Base-by-base conservation (phyloP, 2,888 invertebrate species). In the Apodemia zela region DNA sequence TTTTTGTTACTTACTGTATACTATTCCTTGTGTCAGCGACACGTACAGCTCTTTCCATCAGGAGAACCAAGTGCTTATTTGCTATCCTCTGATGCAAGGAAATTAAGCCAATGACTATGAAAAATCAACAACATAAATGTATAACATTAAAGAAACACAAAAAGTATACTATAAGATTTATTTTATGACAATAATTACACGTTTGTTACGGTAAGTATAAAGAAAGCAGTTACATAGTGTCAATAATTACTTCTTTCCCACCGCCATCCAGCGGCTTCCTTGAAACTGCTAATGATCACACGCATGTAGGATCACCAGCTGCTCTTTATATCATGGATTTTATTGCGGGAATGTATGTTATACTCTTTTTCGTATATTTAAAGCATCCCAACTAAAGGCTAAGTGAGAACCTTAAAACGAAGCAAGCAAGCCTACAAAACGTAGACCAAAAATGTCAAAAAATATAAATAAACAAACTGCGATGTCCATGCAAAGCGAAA, bases 241-340 rank as follows among this genome's bases (percentile, higher is more conserved):
- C 77, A 75, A 78, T 81, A 80, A 78, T 77, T 69, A 68, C 67
- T 67, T 58, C 63, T 78, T 85, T 85, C 87, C 79, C 87, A 86
- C 77, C 79, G 76, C 69, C 72, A 66, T 71, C 57, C 57, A 29
- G 57, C 57, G 57, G 73, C 68, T 81, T 86, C 83, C 77, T 77
- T 79, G 79, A 79, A 88, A 86, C 80, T 75, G 76, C 81, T 87
- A 87, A 87, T 84, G 86, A 82, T 77, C 75, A 71, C 79, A 76
- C 78, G 81, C 82, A 84, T 85, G 87, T 67, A 68, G 81, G 82
- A 83, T 84, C 73, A 71, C 80, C 85, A 54, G 25, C 18, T 51
- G 11, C 21, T 54, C 21, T 29, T 25, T 6, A 13, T 25, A 54
- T 25, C 7, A 11, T 54, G 25, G 54, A 54, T 21, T 54, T 4